Evolutionary conservation across 2,888 invertebrate species (phyloP).

Genomic region (Scaptomyza polygonia): DNA sequence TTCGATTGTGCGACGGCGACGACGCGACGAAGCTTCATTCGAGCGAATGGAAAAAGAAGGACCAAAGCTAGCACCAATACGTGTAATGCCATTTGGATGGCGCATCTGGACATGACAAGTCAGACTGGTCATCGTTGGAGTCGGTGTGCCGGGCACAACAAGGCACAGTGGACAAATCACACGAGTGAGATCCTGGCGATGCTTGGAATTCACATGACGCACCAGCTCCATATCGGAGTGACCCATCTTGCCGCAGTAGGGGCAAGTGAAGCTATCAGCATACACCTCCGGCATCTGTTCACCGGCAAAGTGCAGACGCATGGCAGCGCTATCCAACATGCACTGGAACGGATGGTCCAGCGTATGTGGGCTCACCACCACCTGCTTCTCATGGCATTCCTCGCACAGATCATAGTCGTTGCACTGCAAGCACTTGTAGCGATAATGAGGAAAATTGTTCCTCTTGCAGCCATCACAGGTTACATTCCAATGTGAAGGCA

Average conservation of each 20-base stretch:
- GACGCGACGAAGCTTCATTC: too few species aligned
- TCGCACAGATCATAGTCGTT: constrained; percentile 55
- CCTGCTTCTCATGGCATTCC: constrained; percentile 38
- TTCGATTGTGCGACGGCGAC: not conserved
- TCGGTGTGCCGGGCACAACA: constrained; percentile 37
- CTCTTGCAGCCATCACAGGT: constrained; percentile 51
- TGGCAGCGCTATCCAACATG: constrained; percentile 40
- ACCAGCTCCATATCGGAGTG: constrained; percentile 25
- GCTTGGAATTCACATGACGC: constrained; percentile 27
- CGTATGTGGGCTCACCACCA: constrained; percentile 26
- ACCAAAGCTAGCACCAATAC: too few species aligned
- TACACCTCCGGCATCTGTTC: constrained; percentile 46
- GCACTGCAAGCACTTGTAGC: constrained; percentile 63
- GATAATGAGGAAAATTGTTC: constrained; percentile 24
- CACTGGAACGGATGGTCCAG: constrained; percentile 57
- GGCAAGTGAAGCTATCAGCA: constrained; percentile 65
- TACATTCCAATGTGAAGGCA: constrained; percentile 43
- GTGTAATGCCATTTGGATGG: constrained; percentile 21
- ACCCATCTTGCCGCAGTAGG: constrained; percentile 25
- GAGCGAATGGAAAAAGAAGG: too few species aligned
- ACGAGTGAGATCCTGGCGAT: constrained; percentile 18
- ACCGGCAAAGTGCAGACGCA: constrained; percentile 46
- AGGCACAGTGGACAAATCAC: constrained; percentile 65
- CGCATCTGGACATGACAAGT: constrained; percentile 30
- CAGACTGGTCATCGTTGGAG: constrained; percentile 25